Percentiles rank a stretch among this genome's conserved stretches.
These are phyloP conservation scores for Gastrophryne carolinensis DNA, from an alignment of 2,797 vertebrate species.

Conservation along the genomic window DNA sequence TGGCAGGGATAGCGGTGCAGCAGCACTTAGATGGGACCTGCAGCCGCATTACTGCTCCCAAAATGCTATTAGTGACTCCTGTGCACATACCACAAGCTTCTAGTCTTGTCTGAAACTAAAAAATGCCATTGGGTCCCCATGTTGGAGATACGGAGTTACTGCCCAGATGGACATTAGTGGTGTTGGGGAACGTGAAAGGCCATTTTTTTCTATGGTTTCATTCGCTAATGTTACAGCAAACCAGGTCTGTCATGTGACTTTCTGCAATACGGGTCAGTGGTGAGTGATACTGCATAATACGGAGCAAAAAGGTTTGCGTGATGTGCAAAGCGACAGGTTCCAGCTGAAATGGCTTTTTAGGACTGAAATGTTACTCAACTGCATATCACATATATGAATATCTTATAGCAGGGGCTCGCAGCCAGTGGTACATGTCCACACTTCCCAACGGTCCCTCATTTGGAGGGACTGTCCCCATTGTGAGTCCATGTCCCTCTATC, in stretches of 20 bases:
- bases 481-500: too few species aligned
- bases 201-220: not conserved
- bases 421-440: too few species aligned
- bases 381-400: too few species aligned
- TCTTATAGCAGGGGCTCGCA: too few species aligned
- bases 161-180: not conserved
- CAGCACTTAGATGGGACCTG: slow-evolving; percentile 26
- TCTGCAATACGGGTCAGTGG: not conserved
- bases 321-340: too few species aligned
- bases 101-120: slow-evolving; percentile 5
- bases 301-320: not conserved
- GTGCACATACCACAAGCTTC: slow-evolving; percentile 36
- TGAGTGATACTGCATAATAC: not conserved
- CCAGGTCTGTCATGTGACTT: not conserved
- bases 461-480: too few species aligned
- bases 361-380: too few species aligned
- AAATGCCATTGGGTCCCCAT: slow-evolving; percentile 20
- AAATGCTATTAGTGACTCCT: slow-evolving; percentile 41
- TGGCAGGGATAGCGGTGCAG: slow-evolving; percentile 31
- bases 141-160: not conserved
- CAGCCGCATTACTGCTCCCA: slow-evolving; percentile 32
- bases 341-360: too few species aligned
- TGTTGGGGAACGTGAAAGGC: not conserved
- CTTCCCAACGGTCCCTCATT: too few species aligned
- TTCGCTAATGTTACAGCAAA: not conserved